Conservation (phyloP, 2,113 vertebrate species). For the Pavo muticus region DNA sequence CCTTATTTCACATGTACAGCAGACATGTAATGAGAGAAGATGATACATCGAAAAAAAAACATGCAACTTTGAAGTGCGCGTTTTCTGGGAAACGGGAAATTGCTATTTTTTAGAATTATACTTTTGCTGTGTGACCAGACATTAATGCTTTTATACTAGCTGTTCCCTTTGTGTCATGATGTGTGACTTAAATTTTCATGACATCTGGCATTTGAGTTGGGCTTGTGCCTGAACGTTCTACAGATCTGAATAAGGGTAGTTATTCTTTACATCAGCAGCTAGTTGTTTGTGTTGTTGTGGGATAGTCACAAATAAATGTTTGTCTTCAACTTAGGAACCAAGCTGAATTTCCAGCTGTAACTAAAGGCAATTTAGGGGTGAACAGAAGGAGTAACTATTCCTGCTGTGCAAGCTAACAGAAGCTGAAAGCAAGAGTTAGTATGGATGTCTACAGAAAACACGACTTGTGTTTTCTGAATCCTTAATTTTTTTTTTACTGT, state of each 20-base stretch:
- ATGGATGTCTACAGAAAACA: neutral
- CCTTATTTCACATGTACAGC: neutral
- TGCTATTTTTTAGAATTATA: accelerated
- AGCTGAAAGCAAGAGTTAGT: neutral
- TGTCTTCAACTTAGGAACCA: neutral
- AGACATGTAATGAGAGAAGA: neutral
- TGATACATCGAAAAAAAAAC: neutral
- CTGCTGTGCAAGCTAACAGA: neutral
- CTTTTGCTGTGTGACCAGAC: constrained; percentile 1
- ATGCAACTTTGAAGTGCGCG: neutral
- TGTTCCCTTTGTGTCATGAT: neutral
- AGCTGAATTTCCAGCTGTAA: neutral
- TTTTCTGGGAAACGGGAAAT: neutral
- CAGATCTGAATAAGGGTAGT: constrained; percentile 2
- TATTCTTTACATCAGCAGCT: neutral
- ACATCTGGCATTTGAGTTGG: constrained; percentile 39
- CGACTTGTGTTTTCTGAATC: neutral
- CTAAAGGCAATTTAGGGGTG: neutral
- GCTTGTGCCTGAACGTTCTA: neutral
- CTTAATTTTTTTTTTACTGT: neutral
- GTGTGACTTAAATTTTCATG: neutral
- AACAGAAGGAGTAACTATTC: neutral
- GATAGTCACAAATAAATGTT: neutral
- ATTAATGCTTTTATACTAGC: neutral
- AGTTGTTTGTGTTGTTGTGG: neutral